Evolutionary conservation across 1,140 invertebrate species (phyloP), one percentile per base, ranked within the genome.

Genomic region (Papilio polyxenes): DNA sequence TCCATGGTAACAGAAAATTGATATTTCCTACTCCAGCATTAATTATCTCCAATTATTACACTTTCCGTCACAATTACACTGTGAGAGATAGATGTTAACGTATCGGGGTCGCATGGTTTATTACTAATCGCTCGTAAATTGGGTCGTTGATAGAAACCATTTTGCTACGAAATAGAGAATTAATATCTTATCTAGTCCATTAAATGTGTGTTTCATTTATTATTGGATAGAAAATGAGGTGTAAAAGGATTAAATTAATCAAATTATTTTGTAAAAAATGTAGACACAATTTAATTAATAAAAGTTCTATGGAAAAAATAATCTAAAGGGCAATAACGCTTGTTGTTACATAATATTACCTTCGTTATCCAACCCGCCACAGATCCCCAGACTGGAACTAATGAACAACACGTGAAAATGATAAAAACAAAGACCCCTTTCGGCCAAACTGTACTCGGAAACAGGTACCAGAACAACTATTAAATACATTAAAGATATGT

Each of bases 11-110:
- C 51, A 17, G 76, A n/a, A 78, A 78, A 78, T 78, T 78, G 76
- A 78, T 78, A 78, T 78, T 56, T 78, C 76, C 75, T 40, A 59
- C 76, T 10, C 53, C 17, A 40, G 59, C 76, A 78, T 78, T 77
- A 77, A 77, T 77, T 78, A 51, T 31, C 49, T n/a, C 76, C 76
- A 78, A 78, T 78, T 59, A 78, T 78, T 78, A 56, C 20, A 59
- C 76, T 78, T 78, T 78, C 76, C 76, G 76, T 78, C 76, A 59
- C 76, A 56, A 78, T 78, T 56, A 56, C 51, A 77, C 51, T 7
- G 20, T 10, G 53, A 76, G 48, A 76, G 75, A 72, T 72, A 15
- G 20, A 76, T 76, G n/a, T 76, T 76, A 51, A 10, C 48, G 53
- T 37, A 59, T 59, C 76, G 10, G 76, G 76, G 76, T 78, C 76